These are phyloP conservation scores for Tetrapedia diversipes DNA, from an alignment of 2,888 invertebrate genomes.

Conservation along the genomic window DNA sequence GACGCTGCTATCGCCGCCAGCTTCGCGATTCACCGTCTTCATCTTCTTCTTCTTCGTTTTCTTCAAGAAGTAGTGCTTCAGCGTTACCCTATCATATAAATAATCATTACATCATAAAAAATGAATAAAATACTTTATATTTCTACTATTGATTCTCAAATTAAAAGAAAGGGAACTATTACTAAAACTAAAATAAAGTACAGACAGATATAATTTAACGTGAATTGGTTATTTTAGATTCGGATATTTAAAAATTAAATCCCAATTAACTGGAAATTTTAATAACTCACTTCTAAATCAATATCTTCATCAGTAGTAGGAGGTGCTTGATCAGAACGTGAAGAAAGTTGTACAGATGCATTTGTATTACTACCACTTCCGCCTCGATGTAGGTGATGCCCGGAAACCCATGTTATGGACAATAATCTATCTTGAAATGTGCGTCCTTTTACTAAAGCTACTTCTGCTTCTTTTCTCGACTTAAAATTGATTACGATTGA, in stretches of 20 bases:
- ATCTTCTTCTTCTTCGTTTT: constrained; percentile 94
- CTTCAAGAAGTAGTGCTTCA: constrained; percentile 89
- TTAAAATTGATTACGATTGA: constrained; percentile 90
- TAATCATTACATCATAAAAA: background rate
- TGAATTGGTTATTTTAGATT: too few species aligned
- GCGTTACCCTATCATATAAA: constrained; percentile 77
- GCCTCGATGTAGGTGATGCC: constrained; percentile 82
- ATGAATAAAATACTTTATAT: background rate
- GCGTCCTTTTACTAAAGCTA: constrained; percentile 90
- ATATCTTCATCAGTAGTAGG: constrained; percentile 78
- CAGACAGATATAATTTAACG: background rate
- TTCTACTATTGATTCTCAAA: background rate
- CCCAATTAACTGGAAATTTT: background rate
- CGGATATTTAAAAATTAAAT: background rate
- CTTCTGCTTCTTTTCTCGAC: constrained; percentile 91
- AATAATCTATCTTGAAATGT: constrained; percentile 87
- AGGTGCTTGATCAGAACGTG: constrained; percentile 77
- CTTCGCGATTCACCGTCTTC: constrained; percentile 92
- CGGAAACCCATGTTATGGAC: constrained; percentile 84
- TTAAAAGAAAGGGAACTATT: background rate
- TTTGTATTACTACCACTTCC: constrained; percentile 79
- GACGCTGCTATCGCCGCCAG: constrained; percentile 92
- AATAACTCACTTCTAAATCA: constrained; percentile 77
- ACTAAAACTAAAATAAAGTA: constrained; percentile 2
- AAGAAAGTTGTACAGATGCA: constrained; percentile 69